Base-by-base conservation (phyloP, 1,140 invertebrate genomes). In the Adelges cooleyi region DNA sequence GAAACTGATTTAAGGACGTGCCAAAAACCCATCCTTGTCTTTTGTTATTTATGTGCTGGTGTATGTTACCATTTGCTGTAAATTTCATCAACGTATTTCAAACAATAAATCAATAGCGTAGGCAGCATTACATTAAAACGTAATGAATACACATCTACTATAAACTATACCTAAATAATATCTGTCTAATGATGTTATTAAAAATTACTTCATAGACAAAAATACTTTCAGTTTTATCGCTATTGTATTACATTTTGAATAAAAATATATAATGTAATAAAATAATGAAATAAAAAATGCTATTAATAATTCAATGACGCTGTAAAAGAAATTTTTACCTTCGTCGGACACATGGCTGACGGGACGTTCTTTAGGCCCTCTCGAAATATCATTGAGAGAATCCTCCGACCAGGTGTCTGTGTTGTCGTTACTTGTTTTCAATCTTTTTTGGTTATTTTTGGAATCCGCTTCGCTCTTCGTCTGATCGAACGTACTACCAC, bases 11-110 rank as follows among this genome's bases (percentile, higher is more conserved):
- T 46, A 62, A 42, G 56, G 56, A 48, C 5, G 56, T 62, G 42
- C 56, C 17, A 27, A 62, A 62, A 48, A 62, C 56, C 56, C 56
- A 62, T 62, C 56, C 56, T 62, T 62, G 56, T 62, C 56, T 40
- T 62, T 62, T 62, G 56, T 62, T 62, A 62, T 25, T 62, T 29
- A 62, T 46, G 17, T 62, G 56, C 25, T 62, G 56, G 11, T 33
- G 42, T 62, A 62, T 48, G 56, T 62, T 62, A 62, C 56, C 56
- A 48, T 62, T 62, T 46, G 56, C 56, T 62, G 56, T 62, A 62
- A 62, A 62, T 48, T 48, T 62, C 27, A 23, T 17, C 25, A 62
- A 48, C 46, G 15, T 46, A 48, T 33, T 17, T 62, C 40, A 62
- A 48, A 62, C 23, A 15, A 48, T 48, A 62, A 62, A 33, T 33